Conservation (phyloP, 1,140 invertebrate species). For the Penaeus chinensis region DNA sequence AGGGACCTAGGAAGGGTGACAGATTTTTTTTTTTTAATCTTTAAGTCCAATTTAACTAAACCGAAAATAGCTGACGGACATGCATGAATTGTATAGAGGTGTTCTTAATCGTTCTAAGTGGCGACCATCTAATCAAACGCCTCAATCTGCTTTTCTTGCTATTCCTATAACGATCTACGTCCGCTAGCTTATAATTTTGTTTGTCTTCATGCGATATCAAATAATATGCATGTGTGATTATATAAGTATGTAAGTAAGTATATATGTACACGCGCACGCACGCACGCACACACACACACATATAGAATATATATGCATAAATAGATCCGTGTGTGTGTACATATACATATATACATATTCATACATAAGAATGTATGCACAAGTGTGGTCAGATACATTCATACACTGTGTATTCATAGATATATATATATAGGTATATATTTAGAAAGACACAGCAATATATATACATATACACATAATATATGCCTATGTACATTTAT, state of each 20-base stretch:
- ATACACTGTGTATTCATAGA: not conserved
- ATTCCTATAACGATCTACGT: no score
- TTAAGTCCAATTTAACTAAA: no score
- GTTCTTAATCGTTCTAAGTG: no score
- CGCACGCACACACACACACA: not conserved
- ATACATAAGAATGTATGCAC: not conserved
- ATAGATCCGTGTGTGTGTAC: not conserved
- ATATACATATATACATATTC: not conserved
- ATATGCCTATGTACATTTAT: no score
- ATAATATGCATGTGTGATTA: not conserved
- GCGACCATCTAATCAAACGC: no score
- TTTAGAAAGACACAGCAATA: not conserved
- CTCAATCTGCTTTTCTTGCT: no score
- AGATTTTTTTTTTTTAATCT: no score
- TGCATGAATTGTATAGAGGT: no score
- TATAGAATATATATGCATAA: conserved; percentile 8
- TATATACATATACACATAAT: not conserved
- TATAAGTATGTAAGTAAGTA: conserved; percentile 4
- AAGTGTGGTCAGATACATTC: not conserved
- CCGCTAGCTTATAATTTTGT: no score
- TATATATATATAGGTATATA: not conserved
- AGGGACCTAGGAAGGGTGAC: no score
- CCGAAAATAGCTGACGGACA: no score
- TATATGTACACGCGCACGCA: not conserved
- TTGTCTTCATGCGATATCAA: no score